Evolutionary conservation across 1,140 invertebrate genomes (phyloP), one percentile per base, ranked within the genome.

Genomic region (Drosophila nebulosa): DNA sequence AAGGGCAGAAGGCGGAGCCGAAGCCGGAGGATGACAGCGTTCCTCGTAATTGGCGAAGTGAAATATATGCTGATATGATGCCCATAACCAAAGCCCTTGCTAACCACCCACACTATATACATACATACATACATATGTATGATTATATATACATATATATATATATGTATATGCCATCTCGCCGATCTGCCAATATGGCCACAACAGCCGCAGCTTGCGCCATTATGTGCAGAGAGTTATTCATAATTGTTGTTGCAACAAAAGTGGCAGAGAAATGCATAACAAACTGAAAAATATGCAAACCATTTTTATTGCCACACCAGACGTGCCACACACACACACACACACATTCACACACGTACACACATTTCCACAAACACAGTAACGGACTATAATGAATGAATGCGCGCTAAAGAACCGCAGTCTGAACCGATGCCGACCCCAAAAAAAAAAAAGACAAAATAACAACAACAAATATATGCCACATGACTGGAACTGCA

Each of bases 231-330:
- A 65, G 64, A 64, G 81, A 78, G 81, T 83, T 88, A 86, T 86
- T 88, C 83, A 88, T 86, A 86, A 88, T 86, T 88, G 78, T 86
- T 86, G 83, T 86, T 85, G 80, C 73, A 64, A 73, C 68, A 67
- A 84, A 81, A 85, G 81, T 86, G 81, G 69, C 78, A 85, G 78
- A 69, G 71, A 70, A 88, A 86, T 88, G 74, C 83, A 86, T 83
- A 86, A 88, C 83, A 86, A 88, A 88, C 78, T 81, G 81, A 80
- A 85, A 85, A 86, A 85, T 86, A 85, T 85, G 78, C 80, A 71
- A 74, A 78, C 78, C 74, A 88, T 88, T 86, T 86, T 86, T 86
- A 86, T 86, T 88, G 83, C 83, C 78, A 86, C 79, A 79, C 79
- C 72, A 83, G 79, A 84, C 79, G 62, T 21, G 53, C 53, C 61